Evolutionary conservation across 2,797 vertebrate genomes (phyloP), one percentile per base, ranked within the genome.

Genomic region (Psittacula derbiana): DNA sequence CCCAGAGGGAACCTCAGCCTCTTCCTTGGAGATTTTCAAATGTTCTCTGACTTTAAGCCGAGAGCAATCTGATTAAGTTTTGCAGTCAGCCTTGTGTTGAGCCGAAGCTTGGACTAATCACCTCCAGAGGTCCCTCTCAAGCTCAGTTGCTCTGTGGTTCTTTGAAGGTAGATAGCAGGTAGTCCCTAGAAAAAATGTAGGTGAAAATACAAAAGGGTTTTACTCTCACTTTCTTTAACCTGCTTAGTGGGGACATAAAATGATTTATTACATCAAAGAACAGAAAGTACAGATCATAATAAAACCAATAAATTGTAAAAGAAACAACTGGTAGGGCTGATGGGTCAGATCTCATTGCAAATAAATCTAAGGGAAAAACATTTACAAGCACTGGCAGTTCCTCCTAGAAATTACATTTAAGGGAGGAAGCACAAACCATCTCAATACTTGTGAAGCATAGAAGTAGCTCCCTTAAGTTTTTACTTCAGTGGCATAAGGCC

Each of bases 241-340:
- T 91, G 38, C n/a, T 78, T 94, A 78, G 76, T 66, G 88, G 83
- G 46, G 53, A 91, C 69, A 57, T 81, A 79, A 88, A 52, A 72
- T 90, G 80, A 96, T 95, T 87, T 90, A 91, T 90, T 94, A 12
- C n/a, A 50, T 93, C 53, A 74, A 91, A 76, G 72, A 91, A 78
- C 66, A 93, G 87, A 92, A 95, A 93, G 80, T 83, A 72, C 76
- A 92, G 93, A 90, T 91, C 57, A 67, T 96, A 96, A 93, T 88
- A 95, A 96, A 94, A 24, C 33, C 31, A 90, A 71, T 95, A 95
- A 90, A 95, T 92, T 95, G 38, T 61, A 84, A 55, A 60, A 91
- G 75, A 92, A 80, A 41, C 74, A 69, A 88, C 91, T 90, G 52
- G 69, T 74, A 78, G 52, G 61, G 46, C 72, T 74, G 69, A 90